Percentiles rank a stretch among this genome's conserved stretches.
phyloP scores from a whole-genome alignment of 2,113 vertebrate genomes.

The Pandion haliaetus region DNA sequence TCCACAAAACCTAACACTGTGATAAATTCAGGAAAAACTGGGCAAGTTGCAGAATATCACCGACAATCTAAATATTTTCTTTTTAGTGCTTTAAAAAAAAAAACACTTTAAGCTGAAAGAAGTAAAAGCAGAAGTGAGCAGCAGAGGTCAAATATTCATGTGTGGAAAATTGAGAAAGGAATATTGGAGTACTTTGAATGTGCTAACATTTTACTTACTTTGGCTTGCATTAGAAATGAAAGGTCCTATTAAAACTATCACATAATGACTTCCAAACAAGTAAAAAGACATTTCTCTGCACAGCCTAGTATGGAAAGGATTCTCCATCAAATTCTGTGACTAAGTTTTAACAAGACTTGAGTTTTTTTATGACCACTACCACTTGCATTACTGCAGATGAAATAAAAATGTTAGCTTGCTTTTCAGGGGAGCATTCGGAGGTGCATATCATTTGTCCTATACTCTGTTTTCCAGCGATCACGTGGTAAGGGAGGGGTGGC shows the following conservation, averaged over 20 bases:
- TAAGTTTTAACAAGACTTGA: not conserved
- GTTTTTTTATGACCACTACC: not conserved
- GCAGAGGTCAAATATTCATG: not conserved
- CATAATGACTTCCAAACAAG: not conserved
- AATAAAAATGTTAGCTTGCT: not conserved
- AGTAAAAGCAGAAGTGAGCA: not conserved
- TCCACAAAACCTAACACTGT: not conserved
- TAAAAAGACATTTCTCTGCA: not conserved
- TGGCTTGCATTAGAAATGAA: not conserved
- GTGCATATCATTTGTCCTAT: not conserved
- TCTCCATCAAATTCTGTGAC: not conserved
- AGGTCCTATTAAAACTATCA: not conserved
- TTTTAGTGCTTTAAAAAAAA: not conserved
- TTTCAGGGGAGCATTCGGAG: not conserved
- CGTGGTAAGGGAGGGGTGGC: not conserved
- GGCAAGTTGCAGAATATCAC: not conserved
- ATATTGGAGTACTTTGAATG: not conserved
- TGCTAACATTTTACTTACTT: not conserved
- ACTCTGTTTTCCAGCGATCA: not conserved
- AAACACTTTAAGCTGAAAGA: not conserved
- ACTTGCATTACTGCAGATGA: not conserved
- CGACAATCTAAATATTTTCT: not conserved
- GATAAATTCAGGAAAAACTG: not conserved
- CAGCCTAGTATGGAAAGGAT: not conserved
- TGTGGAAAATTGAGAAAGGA: not conserved